These are phyloP conservation scores for Leuciscus idus DNA, from an alignment of 2,113 vertebrate genomes.

Conservation along the genomic window DNA sequence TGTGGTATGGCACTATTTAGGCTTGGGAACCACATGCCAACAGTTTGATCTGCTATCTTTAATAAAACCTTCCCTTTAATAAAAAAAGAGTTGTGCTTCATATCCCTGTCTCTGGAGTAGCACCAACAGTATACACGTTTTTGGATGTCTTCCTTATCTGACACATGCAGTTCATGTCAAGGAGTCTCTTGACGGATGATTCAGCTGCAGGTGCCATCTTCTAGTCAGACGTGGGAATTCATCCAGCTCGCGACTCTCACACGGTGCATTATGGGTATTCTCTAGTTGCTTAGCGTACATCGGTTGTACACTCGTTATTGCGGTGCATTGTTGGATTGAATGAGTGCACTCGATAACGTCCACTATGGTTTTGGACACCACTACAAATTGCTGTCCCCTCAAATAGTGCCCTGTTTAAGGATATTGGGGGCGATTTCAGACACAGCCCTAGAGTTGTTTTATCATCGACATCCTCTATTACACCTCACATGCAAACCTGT, in stretches of 20 bases:
- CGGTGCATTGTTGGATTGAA: too few species aligned
- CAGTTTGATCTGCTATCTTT: background rate
- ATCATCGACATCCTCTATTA: conserved; percentile 7
- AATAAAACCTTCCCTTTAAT: background rate
- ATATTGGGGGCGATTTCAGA: too few species aligned
- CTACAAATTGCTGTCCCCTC: too few species aligned
- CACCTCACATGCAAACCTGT: conserved; percentile 1
- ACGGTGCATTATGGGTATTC: too few species aligned
- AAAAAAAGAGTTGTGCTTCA: background rate
- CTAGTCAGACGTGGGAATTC: too few species aligned
- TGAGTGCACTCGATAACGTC: too few species aligned
- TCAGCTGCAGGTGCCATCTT: too few species aligned
- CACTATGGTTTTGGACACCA: too few species aligned
- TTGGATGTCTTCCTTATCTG: background rate
- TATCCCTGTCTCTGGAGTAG: background rate
- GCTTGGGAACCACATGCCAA: background rate
- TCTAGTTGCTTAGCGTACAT: too few species aligned
- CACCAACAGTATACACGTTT: background rate
- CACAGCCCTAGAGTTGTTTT: conserved; percentile 4
- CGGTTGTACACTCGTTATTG: too few species aligned
- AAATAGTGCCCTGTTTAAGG: too few species aligned
- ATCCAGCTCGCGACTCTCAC: too few species aligned
- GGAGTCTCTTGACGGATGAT: background rate
- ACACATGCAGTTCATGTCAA: background rate
- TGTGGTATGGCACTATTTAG: background rate